These are phyloP conservation scores for Callospermophilus lateralis DNA, from an alignment of 2,113 vertebrate species.

Conservation along the genomic window DNA sequence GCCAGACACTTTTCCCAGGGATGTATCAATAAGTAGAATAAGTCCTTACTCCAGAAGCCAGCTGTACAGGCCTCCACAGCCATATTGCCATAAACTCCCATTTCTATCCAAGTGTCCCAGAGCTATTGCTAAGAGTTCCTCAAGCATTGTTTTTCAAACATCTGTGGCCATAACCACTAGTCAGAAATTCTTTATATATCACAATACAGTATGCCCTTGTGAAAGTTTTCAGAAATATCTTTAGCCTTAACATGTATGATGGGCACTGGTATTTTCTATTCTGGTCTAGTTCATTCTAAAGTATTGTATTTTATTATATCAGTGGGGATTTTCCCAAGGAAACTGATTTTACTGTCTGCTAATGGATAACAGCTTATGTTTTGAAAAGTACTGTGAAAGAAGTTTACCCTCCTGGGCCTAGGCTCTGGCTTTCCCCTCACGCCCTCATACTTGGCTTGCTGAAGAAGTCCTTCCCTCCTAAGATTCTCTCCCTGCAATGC, in stretches of 20 bases:
- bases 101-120: background rate
- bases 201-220: background rate
- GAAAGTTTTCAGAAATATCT: background rate
- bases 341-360: background rate
- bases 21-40: conserved; percentile 26
- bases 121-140: background rate
- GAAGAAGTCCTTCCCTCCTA: background rate
- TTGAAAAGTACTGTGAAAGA: background rate
- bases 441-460: background rate
- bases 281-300: background rate
- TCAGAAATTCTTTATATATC: background rate
- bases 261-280: background rate
- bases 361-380: background rate
- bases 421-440: background rate
- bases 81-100: background rate
- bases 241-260: background rate
- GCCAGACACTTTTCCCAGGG: background rate
- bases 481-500: background rate
- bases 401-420: background rate
- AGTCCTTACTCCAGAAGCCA: background rate
- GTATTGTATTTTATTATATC: background rate
- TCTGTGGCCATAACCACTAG: background rate
- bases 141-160: conserved; percentile 11
- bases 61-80: background rate
- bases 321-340: background rate